These are phyloP conservation scores for Drosophila picticornis DNA, from an alignment of 2,888 invertebrate species.

Conservation along the genomic window DNA sequence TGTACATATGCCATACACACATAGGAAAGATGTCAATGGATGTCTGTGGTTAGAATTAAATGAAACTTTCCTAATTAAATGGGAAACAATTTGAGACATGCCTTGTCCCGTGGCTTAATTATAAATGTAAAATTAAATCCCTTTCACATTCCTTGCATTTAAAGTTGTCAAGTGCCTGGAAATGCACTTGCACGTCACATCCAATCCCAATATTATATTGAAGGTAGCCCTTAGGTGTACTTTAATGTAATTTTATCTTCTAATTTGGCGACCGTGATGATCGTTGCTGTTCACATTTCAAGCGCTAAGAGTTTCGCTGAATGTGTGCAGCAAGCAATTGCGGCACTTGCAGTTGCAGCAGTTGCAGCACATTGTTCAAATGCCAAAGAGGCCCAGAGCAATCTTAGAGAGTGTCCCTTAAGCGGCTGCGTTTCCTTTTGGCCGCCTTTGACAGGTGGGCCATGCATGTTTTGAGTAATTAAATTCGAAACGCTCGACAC, in stretches of 20 bases:
- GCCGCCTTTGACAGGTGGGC: background rate
- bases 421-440: background rate
- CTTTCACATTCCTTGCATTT: background rate
- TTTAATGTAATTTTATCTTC: background rate
- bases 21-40: background rate
- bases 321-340: background rate
- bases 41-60: background rate
- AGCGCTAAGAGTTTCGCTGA: background rate
- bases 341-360: background rate
- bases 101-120: too few relatives aligned
- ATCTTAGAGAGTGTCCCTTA: conserved; percentile 18
- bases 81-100: background rate
- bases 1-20: background rate
- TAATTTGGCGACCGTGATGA: background rate
- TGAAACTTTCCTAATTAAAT: background rate
- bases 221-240: background rate
- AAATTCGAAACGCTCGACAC: conserved; percentile 4
- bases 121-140: background rate
- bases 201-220: background rate
- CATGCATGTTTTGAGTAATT: conserved; percentile 16
- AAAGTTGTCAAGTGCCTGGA: background rate
- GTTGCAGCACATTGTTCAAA: conserved; percentile 2
- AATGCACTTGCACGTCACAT: background rate
- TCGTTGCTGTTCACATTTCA: background rate
- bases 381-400: background rate